Evolutionary conservation across 2,888 invertebrate genomes (phyloP), one percentile per base, ranked within the genome.

Genomic region (Encarsia formosa): DNA sequence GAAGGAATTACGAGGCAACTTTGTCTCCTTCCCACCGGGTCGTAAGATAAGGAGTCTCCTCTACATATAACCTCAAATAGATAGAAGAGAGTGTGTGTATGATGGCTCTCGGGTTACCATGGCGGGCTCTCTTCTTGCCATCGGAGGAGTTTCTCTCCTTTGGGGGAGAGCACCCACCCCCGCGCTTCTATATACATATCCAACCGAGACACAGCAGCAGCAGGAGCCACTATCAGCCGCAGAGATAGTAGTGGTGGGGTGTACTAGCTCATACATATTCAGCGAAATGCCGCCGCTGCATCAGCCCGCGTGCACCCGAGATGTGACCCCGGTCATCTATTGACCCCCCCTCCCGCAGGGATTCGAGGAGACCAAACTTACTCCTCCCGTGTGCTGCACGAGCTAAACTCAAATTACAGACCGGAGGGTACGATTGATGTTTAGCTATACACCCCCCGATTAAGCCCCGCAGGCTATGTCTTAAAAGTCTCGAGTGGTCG

Each of bases 191-290:
- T n/a, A n/a, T n/a, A n/a, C n/a, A n/a, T n/a, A n/a, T n/a, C n/a
- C n/a, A n/a, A n/a, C n/a, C n/a, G 68, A 70, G 69, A 69, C 69
- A 65, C 65, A 66, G 65, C n/a, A n/a, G n/a, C n/a, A 69, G 69
- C 69, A 65, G n/a, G n/a, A 70, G 68, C 71, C 67, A 68, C 71
- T 72, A 73, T 72, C 73, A 68, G 66, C 71, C 72, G 62, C 73
- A 71, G 71, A 73, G 73, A 73, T 65, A 29, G 34, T 16, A 15
- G 43, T 67, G 67, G 65, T 68, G 70, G 71, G 70, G 71, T 71
- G 73, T 73, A 66, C 37, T n/a, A 20, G 37, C 74, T 72, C 79
- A 81, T 82, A 78, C 81, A 82, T 82, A 82, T 81, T 81, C 81
- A 82, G 76, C 71, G 75, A 18, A 76, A 78, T 81, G 81, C 81